These are phyloP conservation scores for Orientallactaga bullata DNA, from an alignment of 2,113 vertebrate genomes.

Conservation along the genomic window DNA sequence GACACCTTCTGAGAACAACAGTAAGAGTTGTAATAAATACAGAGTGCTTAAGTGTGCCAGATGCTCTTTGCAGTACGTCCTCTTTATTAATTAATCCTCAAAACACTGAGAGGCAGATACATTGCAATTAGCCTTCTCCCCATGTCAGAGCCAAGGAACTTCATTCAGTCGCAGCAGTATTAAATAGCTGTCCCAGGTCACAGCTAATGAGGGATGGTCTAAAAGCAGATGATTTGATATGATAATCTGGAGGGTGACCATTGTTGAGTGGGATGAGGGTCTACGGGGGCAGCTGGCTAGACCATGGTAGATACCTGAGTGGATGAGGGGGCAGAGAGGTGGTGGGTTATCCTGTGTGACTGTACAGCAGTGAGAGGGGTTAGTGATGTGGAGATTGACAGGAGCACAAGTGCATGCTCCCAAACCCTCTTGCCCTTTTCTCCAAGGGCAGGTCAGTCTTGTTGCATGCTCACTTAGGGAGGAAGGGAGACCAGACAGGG, in stretches of 20 bases:
- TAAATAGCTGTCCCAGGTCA: background rate
- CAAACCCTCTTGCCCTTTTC: background rate
- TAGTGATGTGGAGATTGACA: background rate
- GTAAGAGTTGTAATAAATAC: background rate
- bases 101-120: background rate
- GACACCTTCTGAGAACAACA: background rate
- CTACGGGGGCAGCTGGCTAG: background rate
- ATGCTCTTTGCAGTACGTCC: background rate
- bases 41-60: background rate
- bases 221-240: conserved; percentile 4
- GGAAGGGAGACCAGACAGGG: background rate
- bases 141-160: background rate
- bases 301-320: background rate
- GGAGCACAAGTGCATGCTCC: background rate
- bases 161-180: background rate
- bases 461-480: background rate
- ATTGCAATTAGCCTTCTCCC: background rate
- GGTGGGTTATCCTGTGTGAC: background rate
- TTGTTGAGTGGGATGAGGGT: background rate
- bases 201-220: background rate
- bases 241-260: background rate
- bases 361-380: background rate
- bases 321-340: background rate
- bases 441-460: background rate
- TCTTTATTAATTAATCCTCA: background rate